Percentiles rank a stretch among this genome's conserved stretches.
These are phyloP conservation scores for Noctua fimbriata DNA, from an alignment of 2,888 invertebrate species.

Conservation along the genomic window DNA sequence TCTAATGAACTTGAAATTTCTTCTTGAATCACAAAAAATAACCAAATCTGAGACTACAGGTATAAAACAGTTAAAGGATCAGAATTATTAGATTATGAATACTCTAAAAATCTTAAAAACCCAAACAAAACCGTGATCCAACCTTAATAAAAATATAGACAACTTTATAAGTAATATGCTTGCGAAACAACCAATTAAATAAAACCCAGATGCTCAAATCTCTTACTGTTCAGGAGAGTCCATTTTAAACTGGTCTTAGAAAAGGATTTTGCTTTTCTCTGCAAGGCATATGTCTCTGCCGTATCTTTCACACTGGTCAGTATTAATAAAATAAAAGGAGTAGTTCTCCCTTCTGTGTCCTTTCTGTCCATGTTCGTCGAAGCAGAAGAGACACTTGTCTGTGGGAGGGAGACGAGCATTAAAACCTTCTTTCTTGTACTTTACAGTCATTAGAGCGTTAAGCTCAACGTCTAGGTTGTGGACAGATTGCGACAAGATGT, in stretches of 20 bases:
- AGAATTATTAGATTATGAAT: background rate
- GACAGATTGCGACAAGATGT: slow-evolving; percentile 35
- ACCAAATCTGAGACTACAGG: background rate
- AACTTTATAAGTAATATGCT: background rate
- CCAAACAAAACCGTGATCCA: background rate
- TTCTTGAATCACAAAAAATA: background rate
- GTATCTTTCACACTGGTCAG: slow-evolving; percentile 44
- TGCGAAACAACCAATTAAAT: background rate
- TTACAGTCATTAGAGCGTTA: slow-evolving; percentile 72
- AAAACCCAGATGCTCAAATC: background rate
- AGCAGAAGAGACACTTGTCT: slow-evolving; percentile 62
- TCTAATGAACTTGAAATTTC: background rate
- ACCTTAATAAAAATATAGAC: slow-evolving; percentile 3
- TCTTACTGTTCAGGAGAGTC: background rate
- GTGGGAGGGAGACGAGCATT: slow-evolving; percentile 62
- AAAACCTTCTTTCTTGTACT: slow-evolving; percentile 70
- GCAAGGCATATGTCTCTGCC: slow-evolving; percentile 27
- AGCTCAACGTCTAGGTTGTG: slow-evolving; percentile 57
- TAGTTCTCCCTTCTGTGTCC: slow-evolving; percentile 31
- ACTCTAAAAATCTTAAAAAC: background rate
- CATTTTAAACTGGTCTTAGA: slow-evolving; percentile 7
- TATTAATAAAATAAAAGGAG: slow-evolving; percentile 50
- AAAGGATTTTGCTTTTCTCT: slow-evolving; percentile 37
- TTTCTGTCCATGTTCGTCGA: slow-evolving; percentile 45
- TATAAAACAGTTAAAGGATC: background rate